Evolutionary conservation across 2,888 invertebrate genomes (phyloP).

Genomic region (Melolontha melolontha): DNA sequence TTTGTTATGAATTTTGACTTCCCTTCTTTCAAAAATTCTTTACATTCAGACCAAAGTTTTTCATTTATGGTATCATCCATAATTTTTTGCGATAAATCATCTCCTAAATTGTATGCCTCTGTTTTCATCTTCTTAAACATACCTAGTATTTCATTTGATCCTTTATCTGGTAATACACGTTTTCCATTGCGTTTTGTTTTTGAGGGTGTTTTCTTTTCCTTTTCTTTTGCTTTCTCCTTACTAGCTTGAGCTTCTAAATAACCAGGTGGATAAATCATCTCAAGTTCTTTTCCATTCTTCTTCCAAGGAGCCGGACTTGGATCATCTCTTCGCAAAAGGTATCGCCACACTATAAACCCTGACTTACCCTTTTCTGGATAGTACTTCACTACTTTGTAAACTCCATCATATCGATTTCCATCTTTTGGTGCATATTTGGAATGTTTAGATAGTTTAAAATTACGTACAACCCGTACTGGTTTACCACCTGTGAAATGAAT

Average conservation of each 20-base stretch:
- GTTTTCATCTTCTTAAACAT: conserved; percentile 49
- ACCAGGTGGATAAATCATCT: conserved; percentile 77
- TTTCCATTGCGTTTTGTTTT: conserved; percentile 55
- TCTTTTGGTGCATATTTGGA: conserved; percentile 84
- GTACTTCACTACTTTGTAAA: conserved; percentile 88
- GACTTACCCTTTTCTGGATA: conserved; percentile 82
- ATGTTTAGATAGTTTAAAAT: conserved; percentile 79
- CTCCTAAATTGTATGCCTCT: conserved; percentile 50
- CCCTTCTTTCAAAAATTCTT: conserved; percentile 65
- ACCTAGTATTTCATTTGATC: conserved; percentile 46
- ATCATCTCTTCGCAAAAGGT: conserved; percentile 81
- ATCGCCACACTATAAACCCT: conserved; percentile 85
- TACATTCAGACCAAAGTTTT: conserved; percentile 78
- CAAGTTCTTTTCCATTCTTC: conserved; percentile 71
- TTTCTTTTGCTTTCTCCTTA: conserved; percentile 65
- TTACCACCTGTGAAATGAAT: conserved; percentile 66
- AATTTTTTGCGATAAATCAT: conserved; percentile 60
- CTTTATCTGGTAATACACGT: conserved; percentile 46
- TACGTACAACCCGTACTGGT: conserved; percentile 84
- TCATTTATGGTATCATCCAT: conserved; percentile 71
- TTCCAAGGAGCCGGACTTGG: conserved; percentile 85
- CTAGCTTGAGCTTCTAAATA: conserved; percentile 75
- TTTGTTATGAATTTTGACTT: conserved; percentile 74
- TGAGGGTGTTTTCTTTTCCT: conserved; percentile 41
- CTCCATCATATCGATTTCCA: conserved; percentile 85